A percentile compares a stretch with the other conserved stretches of the same genome.
These are phyloP conservation scores for Ictidomys tridecemlineatus DNA, from an alignment of 2,113 vertebrate species.

Conservation along the genomic window DNA sequence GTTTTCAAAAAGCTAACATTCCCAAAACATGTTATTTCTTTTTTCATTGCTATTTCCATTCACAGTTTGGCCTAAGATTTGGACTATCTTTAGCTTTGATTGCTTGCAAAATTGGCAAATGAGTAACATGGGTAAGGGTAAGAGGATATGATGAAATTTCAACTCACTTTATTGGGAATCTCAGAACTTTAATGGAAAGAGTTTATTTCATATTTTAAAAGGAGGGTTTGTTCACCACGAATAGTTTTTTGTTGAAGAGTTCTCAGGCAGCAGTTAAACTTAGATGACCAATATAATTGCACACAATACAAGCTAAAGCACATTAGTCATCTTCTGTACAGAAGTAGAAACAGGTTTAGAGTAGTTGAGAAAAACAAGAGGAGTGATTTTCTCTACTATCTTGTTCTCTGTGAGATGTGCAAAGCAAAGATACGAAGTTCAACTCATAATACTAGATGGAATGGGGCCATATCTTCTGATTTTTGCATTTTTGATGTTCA, in stretches of 20 bases:
- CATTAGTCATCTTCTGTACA: conserved; percentile 37
- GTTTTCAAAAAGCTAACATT: neutral
- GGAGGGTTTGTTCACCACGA: neutral
- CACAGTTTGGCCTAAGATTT: neutral
- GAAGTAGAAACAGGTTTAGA: conserved; percentile 16
- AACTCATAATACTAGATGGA: neutral
- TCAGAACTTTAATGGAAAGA: conserved; percentile 5
- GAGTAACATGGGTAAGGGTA: neutral
- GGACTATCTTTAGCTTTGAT: neutral
- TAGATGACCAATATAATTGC: neutral
- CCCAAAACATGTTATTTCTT: neutral
- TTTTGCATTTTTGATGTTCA: neutral
- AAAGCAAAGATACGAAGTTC: neutral
- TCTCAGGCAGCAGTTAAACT: neutral
- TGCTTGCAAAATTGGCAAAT: neutral
- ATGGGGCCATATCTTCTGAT: neutral
- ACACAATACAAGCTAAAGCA: neutral
- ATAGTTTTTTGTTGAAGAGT: neutral
- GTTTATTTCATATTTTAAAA: conserved; percentile 47
- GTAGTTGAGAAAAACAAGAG: neutral
- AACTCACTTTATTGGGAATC: neutral
- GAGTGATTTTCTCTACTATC: neutral
- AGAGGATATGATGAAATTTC: neutral
- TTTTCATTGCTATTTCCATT: conserved; percentile 12
- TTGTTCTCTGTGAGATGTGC: neutral